Conservation (phyloP, 2,888 invertebrate species). For the Eupelmus urozonus region DNA sequence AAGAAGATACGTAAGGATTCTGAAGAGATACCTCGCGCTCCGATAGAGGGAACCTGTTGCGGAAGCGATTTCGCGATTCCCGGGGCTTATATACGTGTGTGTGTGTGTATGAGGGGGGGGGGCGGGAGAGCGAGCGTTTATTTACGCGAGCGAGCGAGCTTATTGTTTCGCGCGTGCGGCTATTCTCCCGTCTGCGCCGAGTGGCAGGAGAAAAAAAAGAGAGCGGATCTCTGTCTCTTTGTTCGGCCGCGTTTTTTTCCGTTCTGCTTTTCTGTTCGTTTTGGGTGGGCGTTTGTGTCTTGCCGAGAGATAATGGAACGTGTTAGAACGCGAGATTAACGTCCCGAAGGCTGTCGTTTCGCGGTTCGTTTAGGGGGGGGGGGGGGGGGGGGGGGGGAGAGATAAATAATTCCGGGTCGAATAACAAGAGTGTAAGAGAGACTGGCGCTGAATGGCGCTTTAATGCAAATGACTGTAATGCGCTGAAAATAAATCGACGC, state of each 20-base stretch:
- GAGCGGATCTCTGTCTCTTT: too few relatives aligned
- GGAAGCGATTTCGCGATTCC: constrained; percentile 51
- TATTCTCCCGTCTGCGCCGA: too few relatives aligned
- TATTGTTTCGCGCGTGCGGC: too few relatives aligned
- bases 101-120: too few relatives aligned
- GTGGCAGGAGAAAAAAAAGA: too few relatives aligned
- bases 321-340: constrained; percentile 21
- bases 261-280: not conserved
- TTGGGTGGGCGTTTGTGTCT: not conserved
- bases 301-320: constrained; percentile 11
- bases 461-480: constrained; percentile 3
- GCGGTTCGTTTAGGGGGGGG: too few relatives aligned
- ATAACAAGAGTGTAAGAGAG: not conserved
- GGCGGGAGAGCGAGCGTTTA: too few relatives aligned
- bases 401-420: constrained; percentile 2
- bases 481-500: too few relatives aligned
- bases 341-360: constrained; percentile 11
- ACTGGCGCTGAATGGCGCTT: not conserved
- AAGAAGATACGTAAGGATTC: constrained; percentile 9
- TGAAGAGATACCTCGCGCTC: not conserved
- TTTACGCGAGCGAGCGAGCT: too few relatives aligned
- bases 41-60: constrained; percentile 51
- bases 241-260: not conserved
- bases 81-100: too few relatives aligned
- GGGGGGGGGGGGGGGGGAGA: too few relatives aligned